Percentiles rank a stretch among this genome's conserved stretches.
These are phyloP conservation scores for Pseudolycoriella hygida DNA, from an alignment of 2,888 invertebrate genomes.

Conservation along the genomic window DNA sequence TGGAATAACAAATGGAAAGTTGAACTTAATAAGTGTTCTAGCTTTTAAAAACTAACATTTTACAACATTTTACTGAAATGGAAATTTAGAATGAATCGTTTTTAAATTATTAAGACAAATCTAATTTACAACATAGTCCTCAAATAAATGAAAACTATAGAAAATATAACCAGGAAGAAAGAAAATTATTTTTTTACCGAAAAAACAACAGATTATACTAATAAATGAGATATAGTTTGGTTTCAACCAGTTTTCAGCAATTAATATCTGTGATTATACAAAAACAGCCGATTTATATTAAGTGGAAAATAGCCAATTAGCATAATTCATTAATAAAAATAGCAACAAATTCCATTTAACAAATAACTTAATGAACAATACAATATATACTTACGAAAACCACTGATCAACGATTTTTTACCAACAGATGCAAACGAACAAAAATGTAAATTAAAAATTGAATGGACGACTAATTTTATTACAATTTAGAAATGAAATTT, in stretches of 20 bases:
- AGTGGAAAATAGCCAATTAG: constrained; percentile 4
- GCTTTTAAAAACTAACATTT: no score
- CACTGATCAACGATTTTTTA: no score
- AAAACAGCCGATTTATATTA: neutral
- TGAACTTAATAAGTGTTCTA: no score
- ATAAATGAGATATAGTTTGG: constrained; percentile 1
- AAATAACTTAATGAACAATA: neutral
- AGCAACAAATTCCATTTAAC: constrained; percentile 1
- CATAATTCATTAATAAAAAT: neutral
- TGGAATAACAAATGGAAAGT: no score
- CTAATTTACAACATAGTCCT: neutral
- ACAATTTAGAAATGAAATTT: no score
- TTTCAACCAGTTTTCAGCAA: constrained; percentile 7
- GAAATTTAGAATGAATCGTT: no score
- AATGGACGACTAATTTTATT: no score
- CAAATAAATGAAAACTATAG: constrained; percentile 7
- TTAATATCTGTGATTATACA: constrained; percentile 5
- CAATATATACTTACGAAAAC: neutral
- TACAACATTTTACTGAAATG: no score
- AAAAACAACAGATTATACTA: neutral
- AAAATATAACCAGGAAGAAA: constrained; percentile 12
- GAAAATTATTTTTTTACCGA: constrained; percentile 10
- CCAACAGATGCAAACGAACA: no score
- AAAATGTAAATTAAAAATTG: no score
- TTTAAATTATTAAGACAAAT: no score